Evolutionary conservation across 2,113 vertebrate species (phyloP), one percentile per base, ranked within the genome.

Genomic region (Oplegnathus fasciatus): DNA sequence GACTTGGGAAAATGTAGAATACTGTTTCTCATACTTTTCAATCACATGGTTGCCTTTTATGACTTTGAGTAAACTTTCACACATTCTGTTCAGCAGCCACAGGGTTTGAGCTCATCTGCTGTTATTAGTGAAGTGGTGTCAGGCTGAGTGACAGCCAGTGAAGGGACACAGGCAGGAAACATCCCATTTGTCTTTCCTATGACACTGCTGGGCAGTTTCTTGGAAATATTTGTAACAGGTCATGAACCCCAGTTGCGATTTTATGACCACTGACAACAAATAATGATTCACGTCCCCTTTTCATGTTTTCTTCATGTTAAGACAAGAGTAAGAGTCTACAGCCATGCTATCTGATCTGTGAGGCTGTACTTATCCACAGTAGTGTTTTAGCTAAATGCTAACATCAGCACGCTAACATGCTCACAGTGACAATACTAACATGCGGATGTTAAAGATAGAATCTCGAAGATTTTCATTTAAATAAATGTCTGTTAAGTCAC

Each of bases 101-200:
- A 6, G 30, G 57, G 26, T 24, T n/a, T 22, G 18, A 22, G 50
- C 67, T 71, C 28, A 6, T 61, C 64, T 55, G 69, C 42, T 32
- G 61, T 37, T 44, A 50, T 64, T 71, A 15, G 55, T 62, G 37
- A 50, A 75, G 37, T 10, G 14, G 4, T 57, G 52, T 78, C 44
- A 46, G 32, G 40, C 48, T 46, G 81, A 86, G 64, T 30, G 77
- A 68, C 67, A 37, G 22, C 9, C 22, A 52, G 42, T 2, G 75
- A 87, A 10, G n/a, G 24, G 57, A 70, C 11, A 26, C 61, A 50
- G 72, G 64, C 64, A 58, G 76, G 62, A 85, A 70, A 77, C 44
- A 15, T 62, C 57, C 34, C 44, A 3, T 50, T 84, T 9, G 28
- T 72, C 44, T 54, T 54, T 61, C 54, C 55, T 32, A 1, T 74